phyloP scores from a whole-genome alignment of 2,797 vertebrate genomes.

The Buphagus erythrorhynchus region DNA sequence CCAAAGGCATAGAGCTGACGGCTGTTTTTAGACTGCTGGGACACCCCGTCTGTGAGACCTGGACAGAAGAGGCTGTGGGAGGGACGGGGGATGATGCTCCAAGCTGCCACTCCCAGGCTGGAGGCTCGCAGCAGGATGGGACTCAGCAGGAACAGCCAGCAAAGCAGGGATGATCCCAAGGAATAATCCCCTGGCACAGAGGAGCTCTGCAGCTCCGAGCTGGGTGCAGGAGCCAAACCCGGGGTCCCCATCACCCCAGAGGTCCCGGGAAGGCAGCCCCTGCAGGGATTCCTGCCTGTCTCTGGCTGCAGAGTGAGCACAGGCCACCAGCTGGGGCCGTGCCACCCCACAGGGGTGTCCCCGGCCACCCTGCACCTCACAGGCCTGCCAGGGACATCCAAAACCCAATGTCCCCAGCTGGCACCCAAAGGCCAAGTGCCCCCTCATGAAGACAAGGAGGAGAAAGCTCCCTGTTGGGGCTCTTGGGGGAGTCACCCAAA shows the following conservation, averaged over 20 bases:
- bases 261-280: too few species aligned
- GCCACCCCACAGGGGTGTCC: accelerated
- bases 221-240: neutral
- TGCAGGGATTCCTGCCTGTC: neutral
- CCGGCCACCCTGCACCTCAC: neutral
- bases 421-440: neutral
- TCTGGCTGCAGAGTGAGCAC: neutral
- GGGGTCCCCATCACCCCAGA: neutral
- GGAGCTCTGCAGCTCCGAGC: neutral
- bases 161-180: accelerated
- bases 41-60: accelerated
- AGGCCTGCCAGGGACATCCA: neutral
- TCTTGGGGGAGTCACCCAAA: neutral
- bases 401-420: neutral
- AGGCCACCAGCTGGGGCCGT: neutral
- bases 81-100: neutral
- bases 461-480: neutral
- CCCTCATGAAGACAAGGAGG: neutral
- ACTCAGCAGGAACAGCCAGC: neutral
- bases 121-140: accelerated
- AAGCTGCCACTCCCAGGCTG: neutral
- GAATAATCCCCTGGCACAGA: accelerated
- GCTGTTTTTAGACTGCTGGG: neutral
- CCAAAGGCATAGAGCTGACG: neutral
- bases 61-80: neutral